Conservation (phyloP, 1,140 invertebrate genomes). For the Drosophila baimaii region DNA sequence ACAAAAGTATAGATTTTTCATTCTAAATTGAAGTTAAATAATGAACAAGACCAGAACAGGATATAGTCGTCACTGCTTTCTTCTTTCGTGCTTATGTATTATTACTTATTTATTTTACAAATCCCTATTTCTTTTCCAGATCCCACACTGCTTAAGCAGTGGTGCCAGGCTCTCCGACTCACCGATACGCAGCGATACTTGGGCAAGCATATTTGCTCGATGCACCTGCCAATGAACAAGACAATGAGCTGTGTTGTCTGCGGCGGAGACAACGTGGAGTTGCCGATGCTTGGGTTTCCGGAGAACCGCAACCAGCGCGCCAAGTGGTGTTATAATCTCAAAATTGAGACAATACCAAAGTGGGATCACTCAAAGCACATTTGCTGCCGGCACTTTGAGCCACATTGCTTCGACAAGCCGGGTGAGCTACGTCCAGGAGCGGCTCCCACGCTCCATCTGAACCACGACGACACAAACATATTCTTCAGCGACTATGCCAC, state of each 20-base stretch:
- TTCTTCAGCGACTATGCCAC: conserved; percentile 62
- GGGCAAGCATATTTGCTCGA: conserved; percentile 58
- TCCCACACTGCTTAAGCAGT: conserved; percentile 48
- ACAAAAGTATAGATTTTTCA: too few relatives aligned
- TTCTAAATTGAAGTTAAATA: too few relatives aligned
- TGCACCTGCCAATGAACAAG: conserved; percentile 50
- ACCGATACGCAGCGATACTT: conserved; percentile 42
- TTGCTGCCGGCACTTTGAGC: conserved; percentile 69
- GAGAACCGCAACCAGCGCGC: conserved; percentile 64
- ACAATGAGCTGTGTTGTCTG: conserved; percentile 52
- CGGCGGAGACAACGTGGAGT: conserved; percentile 45
- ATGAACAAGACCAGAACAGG: too few relatives aligned
- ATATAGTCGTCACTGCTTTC: too few relatives aligned
- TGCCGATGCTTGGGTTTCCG: conserved; percentile 64
- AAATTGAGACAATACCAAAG: conserved; percentile 69
- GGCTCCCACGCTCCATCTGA: conserved; percentile 67
- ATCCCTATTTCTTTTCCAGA: conserved; percentile 47
- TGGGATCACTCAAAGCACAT: conserved; percentile 67
- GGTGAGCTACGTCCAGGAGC: conserved; percentile 56
- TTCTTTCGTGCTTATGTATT: too few relatives aligned
- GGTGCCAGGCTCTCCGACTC: conserved; percentile 56
- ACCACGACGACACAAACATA: conserved; percentile 64
- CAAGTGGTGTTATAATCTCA: conserved; percentile 75
- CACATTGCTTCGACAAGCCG: conserved; percentile 48
- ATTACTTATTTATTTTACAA: too few relatives aligned